A percentile compares a stretch with the other conserved stretches of the same genome.
Evolutionary conservation across 1,140 invertebrate genomes (phyloP).

Genomic region (Platorchestia sp.): DNA sequence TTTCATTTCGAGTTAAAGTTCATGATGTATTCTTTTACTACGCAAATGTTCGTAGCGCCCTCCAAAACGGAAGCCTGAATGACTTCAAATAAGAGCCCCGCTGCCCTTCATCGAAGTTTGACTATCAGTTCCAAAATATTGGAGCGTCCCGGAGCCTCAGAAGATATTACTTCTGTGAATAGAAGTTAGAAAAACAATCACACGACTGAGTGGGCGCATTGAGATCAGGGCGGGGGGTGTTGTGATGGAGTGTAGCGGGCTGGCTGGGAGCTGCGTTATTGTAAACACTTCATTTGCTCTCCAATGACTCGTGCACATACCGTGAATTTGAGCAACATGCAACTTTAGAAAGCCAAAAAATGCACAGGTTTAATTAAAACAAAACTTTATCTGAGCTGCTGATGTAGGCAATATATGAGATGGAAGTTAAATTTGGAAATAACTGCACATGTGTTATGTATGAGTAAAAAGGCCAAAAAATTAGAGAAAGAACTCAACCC

Average conservation of each 20-base stretch:
- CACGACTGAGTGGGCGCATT: neutral
- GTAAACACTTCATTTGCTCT: no score
- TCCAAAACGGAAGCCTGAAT: neutral
- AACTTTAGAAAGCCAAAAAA: no score
- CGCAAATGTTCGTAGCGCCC: neutral
- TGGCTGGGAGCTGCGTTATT: no score
- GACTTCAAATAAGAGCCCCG: neutral
- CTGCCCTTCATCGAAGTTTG: neutral
- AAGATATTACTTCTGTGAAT: neutral
- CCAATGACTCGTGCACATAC: no score
- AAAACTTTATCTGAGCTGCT: no score
- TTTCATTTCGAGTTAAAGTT: neutral
- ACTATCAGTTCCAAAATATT: slow-evolving; percentile 1
- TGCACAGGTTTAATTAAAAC: no score
- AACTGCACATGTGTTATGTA: no score
- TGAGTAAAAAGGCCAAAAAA: no score
- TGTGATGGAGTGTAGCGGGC: neutral
- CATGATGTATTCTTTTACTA: neutral
- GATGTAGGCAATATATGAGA: no score
- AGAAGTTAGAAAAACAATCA: neutral
- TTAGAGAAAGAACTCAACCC: no score
- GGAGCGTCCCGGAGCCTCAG: neutral
- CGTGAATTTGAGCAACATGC: no score
- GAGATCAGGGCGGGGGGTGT: neutral
- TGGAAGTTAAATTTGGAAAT: no score